Percentiles rank a stretch among this genome's conserved stretches.
Conservation (phyloP, 2,888 invertebrate genomes). For the Tiliacea citrago region DNA sequence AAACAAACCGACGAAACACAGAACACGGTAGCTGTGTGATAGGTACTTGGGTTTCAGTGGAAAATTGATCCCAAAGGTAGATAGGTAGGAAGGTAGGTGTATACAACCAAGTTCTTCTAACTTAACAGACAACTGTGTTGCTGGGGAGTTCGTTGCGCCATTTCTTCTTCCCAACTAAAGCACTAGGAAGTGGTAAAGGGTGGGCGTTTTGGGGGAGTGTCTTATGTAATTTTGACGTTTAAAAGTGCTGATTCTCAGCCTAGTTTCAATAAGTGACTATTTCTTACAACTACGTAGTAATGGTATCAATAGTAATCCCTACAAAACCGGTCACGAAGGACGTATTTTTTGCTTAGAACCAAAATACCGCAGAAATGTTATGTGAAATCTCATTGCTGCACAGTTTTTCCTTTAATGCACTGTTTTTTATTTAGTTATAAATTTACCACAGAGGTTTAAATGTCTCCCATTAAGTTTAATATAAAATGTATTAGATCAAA, state of each 20-base stretch:
- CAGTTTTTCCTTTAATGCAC: no score
- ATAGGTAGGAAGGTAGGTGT: no score
- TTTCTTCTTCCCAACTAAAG: not conserved
- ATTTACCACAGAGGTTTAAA: no score
- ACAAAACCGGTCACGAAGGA: no score
- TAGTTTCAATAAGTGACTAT: not conserved
- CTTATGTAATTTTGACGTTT: not conserved
- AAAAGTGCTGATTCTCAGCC: not conserved
- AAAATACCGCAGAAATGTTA: no score
- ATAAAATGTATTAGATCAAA: no score
- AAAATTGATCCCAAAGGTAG: constrained; percentile 27
- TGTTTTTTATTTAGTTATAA: no score
- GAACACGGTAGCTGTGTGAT: constrained; percentile 76
- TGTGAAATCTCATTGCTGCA: no score
- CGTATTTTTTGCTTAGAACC: no score
- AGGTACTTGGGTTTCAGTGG: constrained; percentile 58
- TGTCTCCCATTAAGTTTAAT: no score
- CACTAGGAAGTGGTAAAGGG: not conserved
- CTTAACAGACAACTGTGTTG: not conserved
- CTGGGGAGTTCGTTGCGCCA: not conserved
- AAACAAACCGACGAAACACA: constrained; percentile 81
- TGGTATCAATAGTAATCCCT: no score
- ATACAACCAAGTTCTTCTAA: not conserved
- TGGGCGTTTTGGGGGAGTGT: not conserved
- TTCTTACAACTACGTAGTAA: no score